Evolutionary conservation across 2,113 vertebrate genomes (phyloP).

Genomic region (Chionodraco myersi): DNA sequence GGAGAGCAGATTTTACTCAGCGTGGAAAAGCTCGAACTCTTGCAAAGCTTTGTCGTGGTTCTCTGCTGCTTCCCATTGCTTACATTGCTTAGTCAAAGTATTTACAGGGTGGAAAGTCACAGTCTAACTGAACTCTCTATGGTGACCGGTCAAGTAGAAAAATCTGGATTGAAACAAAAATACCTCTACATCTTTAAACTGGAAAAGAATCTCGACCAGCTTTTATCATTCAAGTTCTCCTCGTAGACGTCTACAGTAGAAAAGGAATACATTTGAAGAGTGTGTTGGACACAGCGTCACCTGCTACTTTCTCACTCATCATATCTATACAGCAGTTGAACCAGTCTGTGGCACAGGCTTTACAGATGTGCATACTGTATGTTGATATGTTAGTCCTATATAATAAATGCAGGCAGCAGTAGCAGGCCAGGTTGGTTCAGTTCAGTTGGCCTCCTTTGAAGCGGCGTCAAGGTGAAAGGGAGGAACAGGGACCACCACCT

Average conservation of each 20-base stretch:
- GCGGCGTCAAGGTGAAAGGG: conserved; percentile 28
- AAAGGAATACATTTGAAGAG: conserved; percentile 74
- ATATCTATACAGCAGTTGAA: conserved; percentile 54
- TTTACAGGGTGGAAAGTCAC: conserved; percentile 49
- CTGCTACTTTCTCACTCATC: conserved; percentile 46
- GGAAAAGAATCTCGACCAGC: conserved; percentile 58
- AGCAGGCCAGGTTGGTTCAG: conserved; percentile 65
- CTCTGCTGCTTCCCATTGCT: conserved; percentile 15
- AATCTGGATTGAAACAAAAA: conserved; percentile 50
- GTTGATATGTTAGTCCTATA: conserved; percentile 72
- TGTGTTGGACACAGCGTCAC: conserved; percentile 52
- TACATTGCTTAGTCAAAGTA: conserved; percentile 34
- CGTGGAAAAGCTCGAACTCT: conserved; percentile 20
- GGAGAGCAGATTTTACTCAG: conserved; percentile 22
- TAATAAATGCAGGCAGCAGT: conserved; percentile 56
- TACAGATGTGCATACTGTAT: conserved; percentile 45
- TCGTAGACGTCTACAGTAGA: conserved; percentile 54
- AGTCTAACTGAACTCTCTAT: conserved; percentile 22
- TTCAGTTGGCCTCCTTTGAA: conserved; percentile 65
- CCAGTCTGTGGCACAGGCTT: conserved; percentile 45
- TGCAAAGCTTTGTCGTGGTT: not conserved
- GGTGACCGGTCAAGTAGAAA: conserved; percentile 60
- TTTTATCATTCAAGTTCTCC: conserved; percentile 57
- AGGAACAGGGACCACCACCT: not conserved
- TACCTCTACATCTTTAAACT: conserved; percentile 45